Evolutionary conservation across 2,797 vertebrate genomes (phyloP).

Genomic region (Gambusia yucatana): DNA sequence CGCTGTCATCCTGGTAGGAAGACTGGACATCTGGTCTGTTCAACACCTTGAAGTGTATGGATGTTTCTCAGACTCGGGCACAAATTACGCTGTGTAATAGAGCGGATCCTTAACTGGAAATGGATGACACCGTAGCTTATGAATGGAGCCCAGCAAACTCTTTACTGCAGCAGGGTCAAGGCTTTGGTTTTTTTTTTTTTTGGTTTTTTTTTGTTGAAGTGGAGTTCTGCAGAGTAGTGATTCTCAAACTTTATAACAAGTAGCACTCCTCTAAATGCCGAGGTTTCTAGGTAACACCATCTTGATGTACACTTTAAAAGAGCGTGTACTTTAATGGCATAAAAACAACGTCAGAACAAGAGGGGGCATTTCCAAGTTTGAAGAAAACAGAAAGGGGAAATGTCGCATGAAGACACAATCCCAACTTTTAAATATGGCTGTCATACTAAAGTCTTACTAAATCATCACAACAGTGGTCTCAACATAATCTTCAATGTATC

Average conservation of each 20-base stretch:
- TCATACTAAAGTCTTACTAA: neutral
- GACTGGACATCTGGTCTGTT: neutral
- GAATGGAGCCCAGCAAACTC: neutral
- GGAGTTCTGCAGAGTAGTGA: neutral
- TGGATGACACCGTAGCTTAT: neutral
- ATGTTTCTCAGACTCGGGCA: neutral
- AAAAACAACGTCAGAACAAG: neutral
- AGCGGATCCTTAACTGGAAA: neutral
- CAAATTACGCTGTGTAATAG: neutral
- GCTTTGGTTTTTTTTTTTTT: neutral
- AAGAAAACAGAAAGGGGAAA: neutral
- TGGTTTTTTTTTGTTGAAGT: neutral
- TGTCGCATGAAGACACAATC: neutral
- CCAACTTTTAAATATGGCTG: neutral
- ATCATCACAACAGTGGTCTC: neutral
- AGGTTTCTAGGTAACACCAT: neutral
- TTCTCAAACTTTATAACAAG: neutral
- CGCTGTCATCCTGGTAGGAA: neutral
- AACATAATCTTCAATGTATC: neutral
- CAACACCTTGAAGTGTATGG: neutral
- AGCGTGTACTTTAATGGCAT: neutral
- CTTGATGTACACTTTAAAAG: neutral
- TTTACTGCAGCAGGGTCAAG: neutral
- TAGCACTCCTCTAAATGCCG: neutral
- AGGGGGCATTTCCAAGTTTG: neutral